Base-by-base conservation (phyloP, 37 sponge, comb jelly and placozoan species). In the Diacarnus erythraeanus region DNA sequence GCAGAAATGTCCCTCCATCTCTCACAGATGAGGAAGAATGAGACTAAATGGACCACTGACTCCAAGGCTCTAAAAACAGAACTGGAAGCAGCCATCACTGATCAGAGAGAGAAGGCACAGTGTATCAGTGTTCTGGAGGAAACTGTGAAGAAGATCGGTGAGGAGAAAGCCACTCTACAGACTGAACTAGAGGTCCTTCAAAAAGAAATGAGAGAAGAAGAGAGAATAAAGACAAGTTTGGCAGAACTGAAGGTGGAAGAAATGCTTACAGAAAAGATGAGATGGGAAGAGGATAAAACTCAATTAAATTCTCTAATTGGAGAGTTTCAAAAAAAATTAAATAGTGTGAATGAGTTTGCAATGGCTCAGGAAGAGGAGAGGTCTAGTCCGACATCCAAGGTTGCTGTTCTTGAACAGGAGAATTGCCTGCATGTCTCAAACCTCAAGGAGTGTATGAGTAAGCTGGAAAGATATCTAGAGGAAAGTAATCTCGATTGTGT, bases 1-100 rank as follows among this genome's bases (percentile, higher is more conserved):
- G 59, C 57, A 20, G 72, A 71, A 42, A 42, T 72, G 34, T 34
- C 72, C 27, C 35, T 72, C 15, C 15, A 71, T 10, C 41, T 60
- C 3, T 29, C 61, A 0, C 38, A n/a, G 41, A n/a, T 43, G 8
- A 22, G 60, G 72, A 70, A 70, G 60, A 20, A 3, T 12, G 65
- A 26, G 64, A 23, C 27, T 3, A 56, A 68, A 57, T 23, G 44
- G 1, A 39, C 44, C 26, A 42, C 41, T 4, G 69, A 47, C 5
- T 26, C 8, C 18, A 3, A 57, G 26, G 39, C 60, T n/a, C 63
- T 80, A 26, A 27, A 37, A 18, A 21, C 2, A 37, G 23, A 80
- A n/a, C 42, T 80, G n/a, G 63, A 71, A 2, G 17, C 2, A 12
- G 27, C 43, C 18, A 66, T 39, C 37, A 33, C 37, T 18, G 2